Evolutionary conservation across 2,888 invertebrate species (phyloP).

Genomic region (Rhodophaea formosa): DNA sequence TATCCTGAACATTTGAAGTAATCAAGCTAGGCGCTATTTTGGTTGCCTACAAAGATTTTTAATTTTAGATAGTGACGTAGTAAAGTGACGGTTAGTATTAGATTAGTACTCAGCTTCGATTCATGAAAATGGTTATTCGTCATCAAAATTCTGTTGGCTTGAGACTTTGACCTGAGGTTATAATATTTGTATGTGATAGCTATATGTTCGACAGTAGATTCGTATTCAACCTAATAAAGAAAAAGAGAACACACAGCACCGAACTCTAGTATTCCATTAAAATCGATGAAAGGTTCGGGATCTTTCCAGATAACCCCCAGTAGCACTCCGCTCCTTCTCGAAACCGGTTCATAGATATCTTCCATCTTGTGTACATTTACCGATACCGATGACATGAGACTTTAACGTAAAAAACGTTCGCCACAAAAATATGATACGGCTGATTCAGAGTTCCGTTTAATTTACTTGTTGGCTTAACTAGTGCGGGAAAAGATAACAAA

Average conservation of each 20-base stretch:
- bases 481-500: background rate
- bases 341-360: slow-evolving; percentile 16
- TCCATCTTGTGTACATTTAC: slow-evolving; percentile 10
- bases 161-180: too few relatives aligned
- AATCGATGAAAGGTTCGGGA: slow-evolving; percentile 1
- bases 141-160: too few relatives aligned
- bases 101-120: background rate
- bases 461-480: slow-evolving; percentile 4
- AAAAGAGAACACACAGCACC: too few relatives aligned
- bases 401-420: background rate
- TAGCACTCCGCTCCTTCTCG: background rate
- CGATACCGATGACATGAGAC: slow-evolving; percentile 10
- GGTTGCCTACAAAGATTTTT: too few relatives aligned
- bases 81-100: too few relatives aligned
- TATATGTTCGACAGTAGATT: too few relatives aligned
- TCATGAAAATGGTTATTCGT: too few relatives aligned
- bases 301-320: slow-evolving; percentile 10
- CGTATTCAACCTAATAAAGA: too few relatives aligned
- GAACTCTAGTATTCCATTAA: background rate
- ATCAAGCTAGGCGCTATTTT: too few relatives aligned
- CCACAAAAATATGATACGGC: background rate
- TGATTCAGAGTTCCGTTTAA: slow-evolving; percentile 13
- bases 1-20: too few relatives aligned
- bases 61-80: too few relatives aligned
- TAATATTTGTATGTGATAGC: too few relatives aligned